Percentiles rank a stretch among this genome's conserved stretches.
Conservation (phyloP, 1,140 invertebrate genomes). For the Drepana arcuata region DNA sequence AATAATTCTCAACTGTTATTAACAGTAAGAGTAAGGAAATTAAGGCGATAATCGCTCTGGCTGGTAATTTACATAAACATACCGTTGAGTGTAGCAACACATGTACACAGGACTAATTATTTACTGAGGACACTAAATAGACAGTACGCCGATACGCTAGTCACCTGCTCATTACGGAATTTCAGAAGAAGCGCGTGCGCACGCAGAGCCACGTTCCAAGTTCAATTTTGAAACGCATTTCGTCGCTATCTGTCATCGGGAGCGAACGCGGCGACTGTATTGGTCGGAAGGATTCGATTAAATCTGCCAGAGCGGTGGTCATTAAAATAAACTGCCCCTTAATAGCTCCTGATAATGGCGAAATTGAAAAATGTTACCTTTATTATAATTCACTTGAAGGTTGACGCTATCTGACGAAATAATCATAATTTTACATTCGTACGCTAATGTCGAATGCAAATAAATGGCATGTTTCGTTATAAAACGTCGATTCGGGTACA, state of each 20-base stretch:
- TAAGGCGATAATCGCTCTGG: conserved; percentile 1
- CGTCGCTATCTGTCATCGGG: conserved; percentile 57
- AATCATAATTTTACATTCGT: conserved; percentile 14
- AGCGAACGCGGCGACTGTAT: conserved; percentile 31
- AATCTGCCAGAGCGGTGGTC: conserved; percentile 50
- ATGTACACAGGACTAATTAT: conserved; percentile 40
- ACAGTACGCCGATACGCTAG: conserved; percentile 31
- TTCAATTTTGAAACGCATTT: conserved; percentile 46
- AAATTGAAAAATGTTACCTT: conserved; percentile 23
- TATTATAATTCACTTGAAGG: conserved; percentile 15
- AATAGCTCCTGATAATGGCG: conserved; percentile 35
- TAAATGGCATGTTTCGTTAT: conserved; percentile 10
- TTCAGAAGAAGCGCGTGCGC: conserved; percentile 36
- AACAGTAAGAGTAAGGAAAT: conserved; percentile 6
- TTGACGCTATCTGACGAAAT: conserved; percentile 15
- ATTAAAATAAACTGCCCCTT: conserved; percentile 51
- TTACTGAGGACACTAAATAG: conserved; percentile 38
- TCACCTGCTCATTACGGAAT: conserved; percentile 52
- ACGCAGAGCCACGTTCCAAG: conserved; percentile 24
- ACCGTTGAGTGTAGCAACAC: conserved; percentile 11
- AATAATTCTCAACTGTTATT: not conserved
- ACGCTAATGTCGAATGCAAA: conserved; percentile 13
- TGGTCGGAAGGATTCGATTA: conserved; percentile 37
- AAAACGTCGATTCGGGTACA: conserved; percentile 10
- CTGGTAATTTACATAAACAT: conserved; percentile 12